Conservation (phyloP, 2,797 vertebrate genomes). For the Pseudomugil gertrudae region DNA sequence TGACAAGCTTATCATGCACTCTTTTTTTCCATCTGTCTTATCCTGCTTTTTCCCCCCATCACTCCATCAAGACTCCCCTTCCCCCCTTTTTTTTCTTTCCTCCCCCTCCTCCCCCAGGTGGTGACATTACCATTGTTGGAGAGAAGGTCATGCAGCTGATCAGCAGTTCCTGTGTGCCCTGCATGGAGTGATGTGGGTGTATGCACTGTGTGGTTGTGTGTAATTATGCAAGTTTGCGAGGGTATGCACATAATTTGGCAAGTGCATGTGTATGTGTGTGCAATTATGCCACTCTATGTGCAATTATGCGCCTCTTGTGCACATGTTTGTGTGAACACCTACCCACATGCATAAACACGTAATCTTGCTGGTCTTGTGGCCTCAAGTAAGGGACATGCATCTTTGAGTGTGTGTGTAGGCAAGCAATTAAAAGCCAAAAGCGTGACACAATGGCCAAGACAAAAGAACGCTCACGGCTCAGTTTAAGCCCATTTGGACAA, state of each 20-base stretch:
- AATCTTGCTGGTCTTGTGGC: slow-evolving; percentile 32
- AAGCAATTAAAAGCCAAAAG: slow-evolving; percentile 45
- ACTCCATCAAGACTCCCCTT: slow-evolving; percentile 31
- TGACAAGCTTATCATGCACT: slow-evolving; percentile 26
- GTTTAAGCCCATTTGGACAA: slow-evolving; percentile 52
- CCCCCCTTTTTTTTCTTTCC: background rate
- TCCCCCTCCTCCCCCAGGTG: slow-evolving; percentile 59
- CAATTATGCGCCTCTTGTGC: slow-evolving; percentile 54
- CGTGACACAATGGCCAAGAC: slow-evolving; percentile 51
- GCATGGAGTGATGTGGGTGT: slow-evolving; percentile 45
- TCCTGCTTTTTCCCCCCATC: slow-evolving; percentile 31
- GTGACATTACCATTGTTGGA: slow-evolving; percentile 77
- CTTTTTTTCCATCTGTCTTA: slow-evolving; percentile 28
- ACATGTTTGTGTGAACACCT: slow-evolving; percentile 53
- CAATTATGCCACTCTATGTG: slow-evolving; percentile 53
- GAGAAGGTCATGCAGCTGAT: slow-evolving; percentile 77
- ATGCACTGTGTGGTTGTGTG: slow-evolving; percentile 23
- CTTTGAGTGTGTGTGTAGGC: slow-evolving; percentile 24
- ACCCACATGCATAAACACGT: slow-evolving; percentile 52
- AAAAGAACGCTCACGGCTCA: slow-evolving; percentile 42
- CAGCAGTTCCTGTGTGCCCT: slow-evolving; percentile 47
- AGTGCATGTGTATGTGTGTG: slow-evolving; percentile 30
- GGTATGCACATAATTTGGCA: slow-evolving; percentile 21
- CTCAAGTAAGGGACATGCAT: slow-evolving; percentile 37
- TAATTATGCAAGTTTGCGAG: slow-evolving; percentile 52